Percentiles rank a stretch among this genome's conserved stretches.
Conservation (phyloP, 1,140 invertebrate species). For the Bombus difficillimus region DNA sequence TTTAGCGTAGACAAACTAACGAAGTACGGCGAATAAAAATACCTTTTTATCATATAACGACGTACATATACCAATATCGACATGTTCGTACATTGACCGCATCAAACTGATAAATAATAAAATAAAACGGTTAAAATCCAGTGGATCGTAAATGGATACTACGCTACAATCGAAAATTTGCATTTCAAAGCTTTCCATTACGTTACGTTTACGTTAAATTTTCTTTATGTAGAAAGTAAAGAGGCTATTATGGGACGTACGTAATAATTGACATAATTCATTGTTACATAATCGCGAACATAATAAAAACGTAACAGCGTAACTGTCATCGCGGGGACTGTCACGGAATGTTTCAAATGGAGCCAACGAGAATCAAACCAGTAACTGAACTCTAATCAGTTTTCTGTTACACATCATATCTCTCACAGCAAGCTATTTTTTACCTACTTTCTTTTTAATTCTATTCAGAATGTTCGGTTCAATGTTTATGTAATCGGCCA, state of each 20-base stretch:
- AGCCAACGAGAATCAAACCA: conserved; percentile 35
- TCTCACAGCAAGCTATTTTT: conserved; percentile 43
- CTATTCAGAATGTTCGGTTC: conserved; percentile 26
- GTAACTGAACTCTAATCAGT: conserved; percentile 30
- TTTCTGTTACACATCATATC: conserved; percentile 26
- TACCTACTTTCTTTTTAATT: conserved; percentile 31
- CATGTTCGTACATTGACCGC: not conserved
- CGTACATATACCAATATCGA: not conserved
- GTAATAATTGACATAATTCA: conserved; percentile 38
- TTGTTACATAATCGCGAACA: conserved; percentile 33
- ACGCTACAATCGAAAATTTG: no score
- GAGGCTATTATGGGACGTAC: conserved; percentile 5
- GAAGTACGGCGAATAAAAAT: not conserved
- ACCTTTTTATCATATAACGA: not conserved
- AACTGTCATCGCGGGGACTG: conserved; percentile 26
- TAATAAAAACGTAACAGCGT: conserved; percentile 24
- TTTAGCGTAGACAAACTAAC: not conserved
- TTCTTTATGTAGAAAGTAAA: not conserved
- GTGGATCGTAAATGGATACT: no score
- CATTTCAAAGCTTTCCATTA: no score
- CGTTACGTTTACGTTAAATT: not conserved
- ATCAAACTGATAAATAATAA: not conserved
- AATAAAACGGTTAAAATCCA: not conserved
- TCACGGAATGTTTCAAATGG: conserved; percentile 24
- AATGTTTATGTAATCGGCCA: conserved; percentile 45